phyloP scores from a whole-genome alignment of 2,888 invertebrate genomes.

The Chalcosyrphus nemorum region DNA sequence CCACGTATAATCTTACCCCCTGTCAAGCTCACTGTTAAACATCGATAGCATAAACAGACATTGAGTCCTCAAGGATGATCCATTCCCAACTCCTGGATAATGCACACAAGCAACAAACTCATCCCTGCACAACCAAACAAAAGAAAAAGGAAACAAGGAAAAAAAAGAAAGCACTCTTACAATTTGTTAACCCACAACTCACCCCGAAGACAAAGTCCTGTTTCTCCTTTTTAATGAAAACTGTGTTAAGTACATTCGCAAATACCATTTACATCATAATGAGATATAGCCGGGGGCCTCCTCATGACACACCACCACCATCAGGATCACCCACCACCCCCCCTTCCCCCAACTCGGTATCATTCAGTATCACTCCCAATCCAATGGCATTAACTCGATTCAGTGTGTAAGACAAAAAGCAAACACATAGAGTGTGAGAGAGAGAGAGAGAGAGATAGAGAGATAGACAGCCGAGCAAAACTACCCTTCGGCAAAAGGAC shows the following conservation, averaged over 20 bases:
- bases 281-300: conserved; percentile 43
- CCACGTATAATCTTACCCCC: background rate
- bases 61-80: background rate
- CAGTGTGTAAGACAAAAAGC: conserved; percentile 62
- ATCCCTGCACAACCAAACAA: background rate
- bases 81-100: background rate
- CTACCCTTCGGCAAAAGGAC: conserved; percentile 47
- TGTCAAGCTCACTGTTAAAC: background rate
- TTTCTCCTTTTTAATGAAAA: conserved; percentile 53
- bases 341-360: conserved; percentile 7
- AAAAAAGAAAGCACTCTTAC: conserved; percentile 11
- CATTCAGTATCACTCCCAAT: conserved; percentile 58
- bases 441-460: no score
- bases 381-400: conserved; percentile 60
- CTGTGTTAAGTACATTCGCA: conserved; percentile 61
- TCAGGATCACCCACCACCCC: no score
- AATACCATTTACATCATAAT: conserved; percentile 65
- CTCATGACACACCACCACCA: conserved; percentile 17
- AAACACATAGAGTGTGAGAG: conserved; percentile 59
- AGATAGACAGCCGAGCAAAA: conserved; percentile 10
- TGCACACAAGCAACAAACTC: background rate
- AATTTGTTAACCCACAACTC: conserved; percentile 25
- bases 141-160: background rate
- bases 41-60: conserved; percentile 17
- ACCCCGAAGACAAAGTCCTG: conserved; percentile 20